Evolutionary conservation across 2,888 invertebrate genomes (phyloP), one percentile per base, ranked within the genome.

Genomic region (Nebria brevicollis): DNA sequence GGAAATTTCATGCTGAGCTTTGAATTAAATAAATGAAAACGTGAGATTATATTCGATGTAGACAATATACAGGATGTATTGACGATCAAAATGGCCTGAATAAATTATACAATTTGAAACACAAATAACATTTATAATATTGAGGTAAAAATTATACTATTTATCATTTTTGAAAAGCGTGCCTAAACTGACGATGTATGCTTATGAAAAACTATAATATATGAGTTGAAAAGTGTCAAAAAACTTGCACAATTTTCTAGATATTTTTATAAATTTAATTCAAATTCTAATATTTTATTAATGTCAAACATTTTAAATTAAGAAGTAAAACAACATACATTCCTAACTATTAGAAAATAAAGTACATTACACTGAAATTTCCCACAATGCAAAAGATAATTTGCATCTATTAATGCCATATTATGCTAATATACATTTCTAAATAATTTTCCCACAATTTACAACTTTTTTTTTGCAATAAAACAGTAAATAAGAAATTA

Each of bases 361-460:
- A 3, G 54, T 54, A 54, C 6, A 6, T 54, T 54, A 54, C 7
- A 54, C 13, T 7, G 13, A 11, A 54, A 8, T 54, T 54, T 54
- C 54, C 13, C 54, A 54, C 54, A 54, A 13, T 13, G 54, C 54
- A 54, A 54, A 54, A 54, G 13, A 4, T 34, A 34, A 34, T 34
- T 54, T 54, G 54, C 54, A 54, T 54, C 54, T 54, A 11, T 13
- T 54, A 54, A 54, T 7, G 13, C 11, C 2, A 54, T 54, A 54
- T 54, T 54, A 54, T 54, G 54, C 54, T 54, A 54, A 54, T 54
- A 54, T 54, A 54, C 54, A 54, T 54, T 54, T 54, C 54, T 54
- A 54, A 54, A 11, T 54, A 11, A 54, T 54, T 54, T 54, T 54
- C 54, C 54, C 54, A 54, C 54, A 54, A 54, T 54, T 11, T 54